Evolutionary conservation across 1,140 invertebrate genomes (phyloP), one percentile per base, ranked within the genome.

Genomic region (Drosophila azteca): DNA sequence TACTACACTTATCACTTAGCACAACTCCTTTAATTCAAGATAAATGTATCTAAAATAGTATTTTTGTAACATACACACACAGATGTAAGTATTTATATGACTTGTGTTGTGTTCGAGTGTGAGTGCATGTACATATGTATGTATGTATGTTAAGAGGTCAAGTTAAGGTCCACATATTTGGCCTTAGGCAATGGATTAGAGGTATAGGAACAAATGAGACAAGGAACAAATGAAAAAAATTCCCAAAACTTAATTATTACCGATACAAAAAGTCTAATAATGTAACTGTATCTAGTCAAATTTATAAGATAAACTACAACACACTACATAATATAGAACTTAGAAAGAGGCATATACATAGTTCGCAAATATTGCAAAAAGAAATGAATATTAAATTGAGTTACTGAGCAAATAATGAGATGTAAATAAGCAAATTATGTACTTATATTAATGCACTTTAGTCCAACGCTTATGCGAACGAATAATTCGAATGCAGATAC

Each of bases 241-340:
- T 39, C 3, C 35, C 35, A 39, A 39, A 39, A 39, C 11, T 39
- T 39, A 39, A 39, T 39, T 39, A 39, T 39, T 39, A 39, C 35
- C 35, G 11, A 62, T 41, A 13, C 1, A n/a, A 57, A 60, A 24
- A 39, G 35, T 39, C 35, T 15, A 41, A 41, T 11, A 49, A 52
- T 44, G 41, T 63, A 11, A 70, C 35, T 72, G 48, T 63, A 73
- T 57, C 71, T 74, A 74, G 71, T 74, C 60, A 73, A 74, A 74
- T 74, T 74, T 53, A 52, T 74, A 65, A 57, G 6, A 39, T 46
- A 58, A 50, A 43, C 20, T 31, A 35, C 11, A 48, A 35, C 11
- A 48, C 31, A 41, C 41, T 29, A 52, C 39, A 49, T 29, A 41
- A 39, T 66, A 49, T 39, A 39, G 11, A 39, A 4, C 35, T 13